These are phyloP conservation scores for Scleropages formosus DNA, from an alignment of 2,797 vertebrate genomes.

Conservation along the genomic window DNA sequence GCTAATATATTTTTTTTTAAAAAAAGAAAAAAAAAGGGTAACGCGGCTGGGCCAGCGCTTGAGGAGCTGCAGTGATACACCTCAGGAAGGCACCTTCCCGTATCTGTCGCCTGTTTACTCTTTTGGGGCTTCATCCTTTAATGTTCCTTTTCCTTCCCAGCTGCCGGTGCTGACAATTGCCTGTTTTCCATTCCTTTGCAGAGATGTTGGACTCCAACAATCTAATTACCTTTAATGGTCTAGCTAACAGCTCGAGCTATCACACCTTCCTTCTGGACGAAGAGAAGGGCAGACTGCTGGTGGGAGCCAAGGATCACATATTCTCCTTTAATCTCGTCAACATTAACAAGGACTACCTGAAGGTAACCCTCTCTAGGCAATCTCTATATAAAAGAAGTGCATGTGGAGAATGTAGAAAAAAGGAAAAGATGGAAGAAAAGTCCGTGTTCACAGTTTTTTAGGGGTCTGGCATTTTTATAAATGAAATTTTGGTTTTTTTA, in stretches of 20 bases:
- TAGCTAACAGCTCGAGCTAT: conserved; percentile 91
- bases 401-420: no score
- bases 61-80: no score
- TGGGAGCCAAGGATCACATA: conserved; percentile 95
- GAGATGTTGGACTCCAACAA: conserved; percentile 97
- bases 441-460: no score
- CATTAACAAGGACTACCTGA: conserved; percentile 87
- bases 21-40: neutral
- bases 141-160: neutral
- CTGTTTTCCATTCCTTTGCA: conserved; percentile 61
- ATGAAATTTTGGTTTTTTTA: no score
- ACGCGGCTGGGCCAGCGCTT: neutral
- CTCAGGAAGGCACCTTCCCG: neutral
- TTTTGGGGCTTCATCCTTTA: neutral
- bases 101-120: neutral
- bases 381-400: no score
- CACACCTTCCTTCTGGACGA: conserved; percentile 95
- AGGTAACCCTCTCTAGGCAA: conserved; percentile 67
- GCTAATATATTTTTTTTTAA: neutral
- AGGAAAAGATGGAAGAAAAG: no score
- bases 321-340: conserved; percentile 96
- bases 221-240: conserved; percentile 86
- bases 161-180: neutral
- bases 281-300: conserved; percentile 86
- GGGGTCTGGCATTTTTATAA: no score